These are phyloP conservation scores for Oncorhynchus kisutch DNA, from an alignment of 2,113 vertebrate species.

Conservation along the genomic window DNA sequence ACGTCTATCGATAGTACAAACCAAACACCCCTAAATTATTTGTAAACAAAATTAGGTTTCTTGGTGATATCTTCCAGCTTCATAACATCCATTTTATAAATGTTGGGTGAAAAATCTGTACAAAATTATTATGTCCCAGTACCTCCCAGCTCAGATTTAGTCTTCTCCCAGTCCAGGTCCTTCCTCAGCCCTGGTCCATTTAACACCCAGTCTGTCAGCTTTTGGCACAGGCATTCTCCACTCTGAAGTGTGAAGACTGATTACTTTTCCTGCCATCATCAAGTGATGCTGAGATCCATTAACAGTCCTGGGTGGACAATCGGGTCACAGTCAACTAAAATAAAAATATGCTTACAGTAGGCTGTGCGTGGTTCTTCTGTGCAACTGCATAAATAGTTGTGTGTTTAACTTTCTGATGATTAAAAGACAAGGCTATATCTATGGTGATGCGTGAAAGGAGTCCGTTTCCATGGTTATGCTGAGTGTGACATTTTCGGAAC, in stretches of 20 bases:
- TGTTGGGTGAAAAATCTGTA: constrained; percentile 4
- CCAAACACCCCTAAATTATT: constrained; percentile 4
- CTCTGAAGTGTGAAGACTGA: constrained; percentile 11
- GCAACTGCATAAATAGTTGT: neutral
- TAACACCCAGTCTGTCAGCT: constrained; percentile 13
- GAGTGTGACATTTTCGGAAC: constrained; percentile 20
- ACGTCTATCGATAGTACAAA: constrained; percentile 7
- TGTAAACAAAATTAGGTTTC: neutral
- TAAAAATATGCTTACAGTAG: constrained; percentile 12
- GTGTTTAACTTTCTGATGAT: neutral
- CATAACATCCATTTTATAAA: neutral
- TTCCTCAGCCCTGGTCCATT: constrained; percentile 1
- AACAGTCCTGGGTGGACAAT: constrained; percentile 24
- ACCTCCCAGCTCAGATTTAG: neutral
- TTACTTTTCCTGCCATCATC: constrained; percentile 12
- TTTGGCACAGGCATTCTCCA: constrained; percentile 42
- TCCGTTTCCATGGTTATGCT: constrained; percentile 47
- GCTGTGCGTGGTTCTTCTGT: constrained; percentile 1
- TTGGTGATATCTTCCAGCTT: neutral
- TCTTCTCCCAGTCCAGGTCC: neutral
- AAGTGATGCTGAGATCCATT: constrained; percentile 2
- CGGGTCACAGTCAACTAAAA: neutral
- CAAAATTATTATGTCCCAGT: neutral
- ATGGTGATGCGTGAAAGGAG: constrained; percentile 29
- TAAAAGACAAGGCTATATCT: constrained; percentile 24